Base-by-base conservation (phyloP, 2,797 vertebrate species). In the Chrosomus eos region DNA sequence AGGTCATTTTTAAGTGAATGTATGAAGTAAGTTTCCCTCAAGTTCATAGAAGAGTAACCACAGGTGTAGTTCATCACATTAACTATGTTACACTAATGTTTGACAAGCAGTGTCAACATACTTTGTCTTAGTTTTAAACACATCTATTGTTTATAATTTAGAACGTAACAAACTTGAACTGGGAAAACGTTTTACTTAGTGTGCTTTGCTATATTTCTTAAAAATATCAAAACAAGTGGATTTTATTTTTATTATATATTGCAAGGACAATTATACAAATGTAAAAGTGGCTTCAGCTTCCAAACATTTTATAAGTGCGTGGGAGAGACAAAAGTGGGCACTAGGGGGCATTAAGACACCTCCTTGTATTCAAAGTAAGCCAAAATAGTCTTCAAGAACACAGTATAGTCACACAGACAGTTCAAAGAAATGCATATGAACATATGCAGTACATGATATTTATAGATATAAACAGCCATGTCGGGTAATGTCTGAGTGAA, bases 31-130 rank as follows among this genome's bases (percentile, higher is more conserved):
- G 28, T 53, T 74, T 53, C 28, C 53, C 72, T 53, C 28, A 36
- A 23, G 48, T 67, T 73, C 43, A 73, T 21, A 13, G 18, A 45
- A 53, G 71, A 33, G 45, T 74, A 75, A 53, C 72, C 28, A 74
- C 43, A 23, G 7, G 33, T 21, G 33, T 67, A 19, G n/a, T 48
- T 48, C 2, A 28, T 60, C n/a, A 28, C 5, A 31, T 16, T 62
- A 62, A 62, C 26, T 62, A 4, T 62, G 26, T 28, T 62, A 28
- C 4, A 14, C 28, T 72, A 71, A 13, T 8, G 7, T 23, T 33
- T 51, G 71, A 53, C 26, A 74, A 21, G 48, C 48, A 53, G 70
- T 16, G 60, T 62, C 26, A 14, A 28, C 6, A 62, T 14, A 28
- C 26, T 58, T 58, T 4, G 23, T 58, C 55, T 62, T 62, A 28